Base-by-base conservation (phyloP, 2,113 vertebrate species). In the Pogona vitticeps region DNA sequence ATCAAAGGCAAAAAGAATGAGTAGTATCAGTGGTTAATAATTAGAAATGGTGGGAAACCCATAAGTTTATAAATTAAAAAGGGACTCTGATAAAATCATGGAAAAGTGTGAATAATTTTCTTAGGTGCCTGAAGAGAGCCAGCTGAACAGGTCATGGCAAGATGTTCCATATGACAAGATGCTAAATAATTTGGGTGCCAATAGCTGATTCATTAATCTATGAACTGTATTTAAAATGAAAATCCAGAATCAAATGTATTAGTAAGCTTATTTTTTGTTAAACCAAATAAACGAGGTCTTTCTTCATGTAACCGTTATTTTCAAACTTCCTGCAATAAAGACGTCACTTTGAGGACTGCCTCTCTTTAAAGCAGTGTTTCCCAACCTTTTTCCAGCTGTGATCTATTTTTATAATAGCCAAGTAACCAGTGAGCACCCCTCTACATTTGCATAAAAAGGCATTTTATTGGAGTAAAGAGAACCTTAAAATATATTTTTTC, bases 331-430 rank as follows among this genome's bases (percentile, higher is more conserved):
- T 76, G 13, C 28, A 21, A 61, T 38, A 76, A 21, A 77, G 4
- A 68, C 28, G 20, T 76, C 67, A 1, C 23, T 75, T 76, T 42
- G 63, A 61, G 26, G 17, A 14, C 31, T 63, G 36, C 58, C 28
- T 76, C 38, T 38, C 28, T 84, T 84, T 12, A 17, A 40, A 0
- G 0, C 6, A 42, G 38, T 87, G 28, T n/a, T n/a, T n/a, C n/a
- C n/a, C n/a, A n/a, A n/a, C n/a, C n/a, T n/a, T n/a, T n/a, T n/a
- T n/a, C n/a, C n/a, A n/a, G n/a, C n/a, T n/a, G n/a, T n/a, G n/a
- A n/a, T n/a, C n/a, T n/a, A n/a, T n/a, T n/a, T n/a, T n/a, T n/a
- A n/a, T n/a, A n/a, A n/a, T n/a, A n/a, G n/a, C n/a, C n/a, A n/a
- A n/a, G n/a, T n/a, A n/a, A 23, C n/a, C n/a, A n/a, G n/a, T n/a